phyloP scores from a whole-genome alignment of 2,797 vertebrate species.

The Pterois miles region DNA sequence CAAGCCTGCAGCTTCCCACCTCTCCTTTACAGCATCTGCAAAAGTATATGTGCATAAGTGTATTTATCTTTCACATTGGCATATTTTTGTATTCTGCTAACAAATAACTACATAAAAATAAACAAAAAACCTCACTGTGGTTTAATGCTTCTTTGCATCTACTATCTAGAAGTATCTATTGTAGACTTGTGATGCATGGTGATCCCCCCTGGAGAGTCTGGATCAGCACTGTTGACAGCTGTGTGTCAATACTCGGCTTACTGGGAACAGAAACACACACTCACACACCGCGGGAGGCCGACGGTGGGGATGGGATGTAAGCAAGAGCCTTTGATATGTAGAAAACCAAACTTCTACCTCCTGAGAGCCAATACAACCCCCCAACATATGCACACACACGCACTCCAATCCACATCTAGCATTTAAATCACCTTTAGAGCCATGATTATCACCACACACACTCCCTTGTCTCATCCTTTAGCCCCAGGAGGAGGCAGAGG shows the following conservation, averaged over 20 bases:
- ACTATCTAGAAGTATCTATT: not conserved
- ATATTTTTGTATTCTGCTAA: not conserved
- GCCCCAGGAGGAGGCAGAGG: conserved; percentile 13
- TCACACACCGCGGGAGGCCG: conserved; percentile 58
- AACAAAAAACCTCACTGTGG: not conserved
- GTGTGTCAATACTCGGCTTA: conserved; percentile 64
- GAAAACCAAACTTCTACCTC: conserved; percentile 59
- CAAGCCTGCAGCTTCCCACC: not conserved
- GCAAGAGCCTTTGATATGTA: conserved; percentile 77
- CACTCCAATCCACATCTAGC: conserved; percentile 11
- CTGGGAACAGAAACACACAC: conserved; percentile 43
- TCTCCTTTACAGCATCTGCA: not conserved
- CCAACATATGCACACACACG: conserved; percentile 18
- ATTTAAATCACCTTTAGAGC: conserved; percentile 21
- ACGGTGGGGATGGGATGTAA: conserved; percentile 47
- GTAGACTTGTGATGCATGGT: conserved; percentile 14
- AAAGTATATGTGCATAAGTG: not conserved
- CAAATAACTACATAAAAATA: not conserved
- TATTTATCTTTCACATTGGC: not conserved
- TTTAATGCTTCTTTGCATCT: conserved; percentile 26
- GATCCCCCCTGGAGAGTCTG: conserved; percentile 31
- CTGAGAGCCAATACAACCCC: conserved; percentile 36
- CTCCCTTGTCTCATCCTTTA: conserved; percentile 1
- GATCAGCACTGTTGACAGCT: conserved; percentile 59
- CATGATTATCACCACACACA: conserved; percentile 16